Percentiles rank a stretch among this genome's conserved stretches.
Evolutionary conservation across 1,140 invertebrate species (phyloP).

Genomic region (Drosophila ohnishii): DNA sequence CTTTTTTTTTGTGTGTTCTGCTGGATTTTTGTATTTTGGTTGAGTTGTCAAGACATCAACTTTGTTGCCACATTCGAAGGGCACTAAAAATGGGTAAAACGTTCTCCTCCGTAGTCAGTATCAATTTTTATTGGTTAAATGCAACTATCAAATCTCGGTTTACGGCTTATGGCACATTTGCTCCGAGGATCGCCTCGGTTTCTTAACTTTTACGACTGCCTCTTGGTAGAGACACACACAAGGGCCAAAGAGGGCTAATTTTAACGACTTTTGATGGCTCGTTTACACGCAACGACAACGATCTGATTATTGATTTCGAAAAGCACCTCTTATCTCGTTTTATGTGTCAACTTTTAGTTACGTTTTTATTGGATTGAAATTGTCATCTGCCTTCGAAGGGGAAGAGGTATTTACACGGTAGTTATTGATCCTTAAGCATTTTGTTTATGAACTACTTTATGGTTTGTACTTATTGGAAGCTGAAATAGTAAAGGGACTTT

Average conservation of each 20-base stretch:
- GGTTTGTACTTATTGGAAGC: background rate
- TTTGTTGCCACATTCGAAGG: slow-evolving; percentile 44
- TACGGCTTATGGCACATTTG: slow-evolving; percentile 48
- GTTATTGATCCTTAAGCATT: slow-evolving; percentile 23
- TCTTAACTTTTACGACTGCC: slow-evolving; percentile 35
- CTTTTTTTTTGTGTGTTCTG: slow-evolving; percentile 28
- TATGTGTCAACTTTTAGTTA: slow-evolving; percentile 50
- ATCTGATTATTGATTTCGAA: slow-evolving; percentile 52
- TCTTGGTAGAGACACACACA: background rate
- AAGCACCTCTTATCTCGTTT: slow-evolving; percentile 46
- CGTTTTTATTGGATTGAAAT: slow-evolving; percentile 36
- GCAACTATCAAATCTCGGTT: slow-evolving; percentile 50
- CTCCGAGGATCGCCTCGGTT: slow-evolving; percentile 38
- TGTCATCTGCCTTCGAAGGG: slow-evolving; percentile 7
- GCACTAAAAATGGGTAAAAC: slow-evolving; percentile 27
- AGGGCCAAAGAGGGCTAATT: slow-evolving; percentile 43
- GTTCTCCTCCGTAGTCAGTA: slow-evolving; percentile 20
- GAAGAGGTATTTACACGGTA: slow-evolving; percentile 26
- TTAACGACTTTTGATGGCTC: slow-evolving; percentile 43
- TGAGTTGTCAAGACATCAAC: slow-evolving; percentile 37
- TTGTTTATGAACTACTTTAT: slow-evolving; percentile 32
- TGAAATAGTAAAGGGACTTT: background rate
- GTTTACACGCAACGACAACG: slow-evolving; percentile 50
- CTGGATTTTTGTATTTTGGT: slow-evolving; percentile 19
- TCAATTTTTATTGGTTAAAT: slow-evolving; percentile 38